A percentile compares a stretch with the other conserved stretches of the same genome.
Evolutionary conservation across 1,140 invertebrate genomes (phyloP).

Genomic region (Sipha flava): DNA sequence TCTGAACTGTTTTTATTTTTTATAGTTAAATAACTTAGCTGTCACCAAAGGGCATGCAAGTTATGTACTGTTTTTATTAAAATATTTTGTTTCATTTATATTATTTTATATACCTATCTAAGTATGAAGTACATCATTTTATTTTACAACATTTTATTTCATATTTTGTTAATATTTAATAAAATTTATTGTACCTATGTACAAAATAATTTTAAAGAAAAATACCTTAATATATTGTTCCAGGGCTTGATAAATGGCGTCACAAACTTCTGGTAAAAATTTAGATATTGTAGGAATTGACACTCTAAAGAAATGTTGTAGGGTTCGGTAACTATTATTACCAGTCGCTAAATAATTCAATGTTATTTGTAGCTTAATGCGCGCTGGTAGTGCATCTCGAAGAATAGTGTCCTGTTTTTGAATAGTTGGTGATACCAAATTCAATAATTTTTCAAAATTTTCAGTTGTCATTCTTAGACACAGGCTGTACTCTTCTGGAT

Average conservation of each 20-base stretch:
- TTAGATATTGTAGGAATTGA: not conserved
- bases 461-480: not conserved
- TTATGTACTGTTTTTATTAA: too few species aligned
- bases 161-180: too few species aligned
- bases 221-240: not conserved
- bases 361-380: not conserved
- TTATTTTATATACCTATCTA: too few species aligned
- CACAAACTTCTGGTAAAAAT: not conserved
- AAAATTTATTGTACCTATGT: too few species aligned
- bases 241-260: not conserved
- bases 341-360: not conserved
- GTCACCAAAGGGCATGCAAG: too few species aligned
- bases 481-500: not conserved
- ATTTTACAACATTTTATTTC: too few species aligned
- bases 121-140: too few species aligned
- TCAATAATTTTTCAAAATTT: not conserved
- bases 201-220: too few species aligned
- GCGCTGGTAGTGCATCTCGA: not conserved
- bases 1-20: too few species aligned
- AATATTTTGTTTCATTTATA: too few species aligned
- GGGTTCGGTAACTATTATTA: conserved; percentile 3
- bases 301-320: conserved; percentile 7
- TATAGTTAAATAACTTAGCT: too few species aligned
- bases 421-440: not conserved
- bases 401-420: not conserved